Base-by-base conservation (phyloP, 2,113 vertebrate species). In the Cinclus mexicanus region DNA sequence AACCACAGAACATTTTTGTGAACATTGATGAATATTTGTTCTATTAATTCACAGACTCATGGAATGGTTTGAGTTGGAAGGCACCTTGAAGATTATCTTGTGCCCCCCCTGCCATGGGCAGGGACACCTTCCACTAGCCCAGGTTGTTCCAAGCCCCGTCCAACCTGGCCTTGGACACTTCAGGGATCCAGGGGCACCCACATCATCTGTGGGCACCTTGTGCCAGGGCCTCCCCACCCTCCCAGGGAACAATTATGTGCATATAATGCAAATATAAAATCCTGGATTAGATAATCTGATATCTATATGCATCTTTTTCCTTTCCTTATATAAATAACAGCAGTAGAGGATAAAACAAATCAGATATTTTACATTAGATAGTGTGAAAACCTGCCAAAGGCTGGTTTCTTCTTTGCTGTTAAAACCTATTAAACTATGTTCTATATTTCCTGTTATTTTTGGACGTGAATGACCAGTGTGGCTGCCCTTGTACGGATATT, bases 101-200 rank as follows among this genome's bases (percentile, higher is more conserved):
- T 46, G 6, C n/a, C 59, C 46, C 3, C 22, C 22, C 14, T 69
- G 19, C 19, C 55, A 19, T 4, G 10, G 63, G 12, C 31, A 35
- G 37, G 46, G 31, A 35, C n/a, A 65, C 1, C 7, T 56, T 13
- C 42, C 50, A 41, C 12, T 7, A 0, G 0, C 10, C 20, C 42
- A 49, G 15, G 29, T 0, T 12, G n/a, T 12, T 49, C 59, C 70
- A 41, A 65, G 8, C 19, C 12, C 14, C 0, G 0, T 49, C 59
- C 69, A 74, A 0, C 42, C 35, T 25, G 20, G 70, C 24, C 20
- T 74, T 47, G 60, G 50, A 11, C 35, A 56, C 22, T 56, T 0
- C 70, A 75, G 42, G 29, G 60, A 65, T 49, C 23, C n/a, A 64
- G 15, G 28, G 15, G n/a, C n/a, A 75, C 19, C 29, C n/a, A 28